Conservation (phyloP, 2,113 vertebrate genomes). For the Antigone vipio region DNA sequence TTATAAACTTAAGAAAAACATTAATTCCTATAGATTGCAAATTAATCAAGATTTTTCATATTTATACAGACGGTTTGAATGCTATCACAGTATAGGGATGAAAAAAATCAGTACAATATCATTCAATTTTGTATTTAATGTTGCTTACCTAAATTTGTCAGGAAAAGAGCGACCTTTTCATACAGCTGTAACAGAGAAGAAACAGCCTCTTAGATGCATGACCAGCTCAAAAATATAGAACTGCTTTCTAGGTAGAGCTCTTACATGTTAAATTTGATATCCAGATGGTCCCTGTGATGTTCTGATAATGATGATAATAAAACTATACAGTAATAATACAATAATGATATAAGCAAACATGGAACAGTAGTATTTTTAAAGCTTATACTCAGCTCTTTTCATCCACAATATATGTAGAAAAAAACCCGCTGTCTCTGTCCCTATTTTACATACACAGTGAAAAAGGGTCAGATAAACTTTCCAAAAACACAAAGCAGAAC, state of each 20-base stretch:
- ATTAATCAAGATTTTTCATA: background rate
- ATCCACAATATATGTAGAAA: background rate
- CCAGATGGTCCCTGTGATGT: background rate
- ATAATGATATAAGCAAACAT: background rate
- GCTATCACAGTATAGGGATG: background rate
- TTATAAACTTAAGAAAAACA: background rate
- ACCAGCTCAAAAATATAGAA: background rate
- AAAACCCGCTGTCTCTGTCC: background rate
- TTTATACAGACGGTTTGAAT: background rate
- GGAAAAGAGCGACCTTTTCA: conserved; percentile 92
- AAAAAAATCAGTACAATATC: background rate
- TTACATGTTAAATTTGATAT: background rate
- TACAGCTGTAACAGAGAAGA: conserved; percentile 84
- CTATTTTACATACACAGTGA: background rate
- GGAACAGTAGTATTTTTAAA: background rate
- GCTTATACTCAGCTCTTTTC: background rate
- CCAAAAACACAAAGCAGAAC: background rate
- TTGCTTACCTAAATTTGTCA: conserved; percentile 92
- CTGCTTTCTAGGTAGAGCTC: background rate
- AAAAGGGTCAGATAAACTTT: background rate
- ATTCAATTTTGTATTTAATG: background rate
- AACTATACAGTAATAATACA: background rate
- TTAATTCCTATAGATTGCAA: background rate
- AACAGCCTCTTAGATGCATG: background rate
- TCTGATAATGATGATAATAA: background rate